Base-by-base conservation (phyloP, 2,113 vertebrate species). In the Perca flavescens region DNA sequence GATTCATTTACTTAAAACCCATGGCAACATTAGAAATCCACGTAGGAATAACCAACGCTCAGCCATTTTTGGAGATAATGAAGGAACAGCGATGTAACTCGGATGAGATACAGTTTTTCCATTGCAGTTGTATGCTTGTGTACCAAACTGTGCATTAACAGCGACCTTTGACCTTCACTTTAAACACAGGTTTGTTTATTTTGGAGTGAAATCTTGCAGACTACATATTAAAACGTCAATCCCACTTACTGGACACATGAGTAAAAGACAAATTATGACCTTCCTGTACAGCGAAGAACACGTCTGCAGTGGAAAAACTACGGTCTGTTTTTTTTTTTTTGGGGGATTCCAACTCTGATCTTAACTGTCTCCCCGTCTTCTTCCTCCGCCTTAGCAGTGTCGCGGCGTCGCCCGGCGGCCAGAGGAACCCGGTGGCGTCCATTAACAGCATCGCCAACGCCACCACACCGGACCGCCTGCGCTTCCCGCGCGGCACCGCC, bases 381-480 rank as follows among this genome's bases (percentile, higher is more conserved):
- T 19, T 28, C 68, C 9, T 6, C 49, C 68, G 0, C 83, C 75
- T 31, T 90, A 80, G 4, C 75, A 99, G 97, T 76, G 75, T 96
- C 34, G 88, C 96, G 31, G 81, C 96, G 77, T 92, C 96, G 74
- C 96, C 98, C 49, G 93, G 97, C 46, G 95, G 95, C 77, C 97
- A 97, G 85, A 97, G 96, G 90, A 97, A 97, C 87, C 97, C 98
- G 0, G 97, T 97, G 79, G 96, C 97, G 49, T 99, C 98, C 47
- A 98, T 98, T 60, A 97, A 98, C 96, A 99, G 98, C 94, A 95
- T 99, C 83, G 95, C 96, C 92, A 99, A 97, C 47, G 94, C 96
- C 49, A 94, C 97, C 86, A 98, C 97, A 2, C 97, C 98, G 1
- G 98, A 99, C 79, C 96, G 97, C 17, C 95, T 98, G 31, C 97